Percentiles rank a stretch among this genome's conserved stretches.
Evolutionary conservation across 2,888 invertebrate species (phyloP).

Genomic region (Iphiclides podalirius): DNA sequence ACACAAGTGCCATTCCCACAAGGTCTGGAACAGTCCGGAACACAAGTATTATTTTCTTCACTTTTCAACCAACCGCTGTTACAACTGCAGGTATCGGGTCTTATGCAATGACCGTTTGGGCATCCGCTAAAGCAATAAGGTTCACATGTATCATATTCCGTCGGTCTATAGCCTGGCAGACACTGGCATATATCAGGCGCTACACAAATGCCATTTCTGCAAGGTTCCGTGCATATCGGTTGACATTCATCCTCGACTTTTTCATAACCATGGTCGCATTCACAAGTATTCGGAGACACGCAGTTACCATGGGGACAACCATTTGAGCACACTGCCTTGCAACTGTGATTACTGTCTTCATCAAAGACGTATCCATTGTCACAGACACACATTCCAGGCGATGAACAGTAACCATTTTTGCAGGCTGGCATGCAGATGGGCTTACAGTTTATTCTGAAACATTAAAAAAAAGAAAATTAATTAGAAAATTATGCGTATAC

Average conservation of each 20-base stretch:
- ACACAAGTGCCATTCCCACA: slow-evolving; percentile 51
- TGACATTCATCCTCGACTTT: slow-evolving; percentile 37
- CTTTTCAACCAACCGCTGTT: slow-evolving; percentile 27
- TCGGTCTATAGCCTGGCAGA: slow-evolving; percentile 50
- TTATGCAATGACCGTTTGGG: slow-evolving; percentile 34
- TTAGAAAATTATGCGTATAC: no score
- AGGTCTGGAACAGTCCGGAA: slow-evolving; percentile 32
- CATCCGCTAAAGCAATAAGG: slow-evolving; percentile 41
- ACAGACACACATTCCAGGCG: slow-evolving; percentile 38
- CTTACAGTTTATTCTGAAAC: slow-evolving; percentile 34
- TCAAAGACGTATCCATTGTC: slow-evolving; percentile 28
- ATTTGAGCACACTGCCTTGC: slow-evolving; percentile 30
- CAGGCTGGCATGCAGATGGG: slow-evolving; percentile 46
- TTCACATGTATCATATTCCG: slow-evolving; percentile 34
- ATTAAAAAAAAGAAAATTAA: background rate
- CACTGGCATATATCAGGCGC: slow-evolving; percentile 71
- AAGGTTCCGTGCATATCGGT: slow-evolving; percentile 60
- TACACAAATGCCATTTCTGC: slow-evolving; percentile 70
- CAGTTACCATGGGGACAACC: slow-evolving; percentile 39
- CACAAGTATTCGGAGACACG: slow-evolving; percentile 42
- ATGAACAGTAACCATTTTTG: slow-evolving; percentile 36
- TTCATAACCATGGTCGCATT: slow-evolving; percentile 43
- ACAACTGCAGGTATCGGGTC: slow-evolving; percentile 39
- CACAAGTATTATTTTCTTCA: slow-evolving; percentile 25
- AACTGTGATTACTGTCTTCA: slow-evolving; percentile 16